A percentile compares a stretch with the other conserved stretches of the same genome.
Conservation (phyloP, 2,888 invertebrate species). For the Eristalinus aeneus region DNA sequence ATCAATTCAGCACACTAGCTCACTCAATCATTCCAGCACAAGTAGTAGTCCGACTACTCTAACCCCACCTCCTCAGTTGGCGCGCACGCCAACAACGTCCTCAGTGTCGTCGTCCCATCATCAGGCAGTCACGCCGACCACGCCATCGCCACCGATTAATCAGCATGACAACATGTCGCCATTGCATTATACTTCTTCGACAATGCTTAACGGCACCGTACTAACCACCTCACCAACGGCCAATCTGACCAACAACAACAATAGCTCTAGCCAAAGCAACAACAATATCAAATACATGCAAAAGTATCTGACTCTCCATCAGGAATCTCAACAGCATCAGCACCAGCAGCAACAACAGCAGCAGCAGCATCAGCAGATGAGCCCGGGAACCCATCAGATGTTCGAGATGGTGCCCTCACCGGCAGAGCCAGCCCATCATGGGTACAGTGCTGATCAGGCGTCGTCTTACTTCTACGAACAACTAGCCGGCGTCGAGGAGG, state of each 20-base stretch:
- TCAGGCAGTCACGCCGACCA: slow-evolving; percentile 69
- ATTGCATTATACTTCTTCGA: slow-evolving; percentile 72
- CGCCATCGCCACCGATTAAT: slow-evolving; percentile 67
- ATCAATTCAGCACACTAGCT: slow-evolving; percentile 71
- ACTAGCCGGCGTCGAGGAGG: slow-evolving; percentile 65
- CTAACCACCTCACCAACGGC: slow-evolving; percentile 33
- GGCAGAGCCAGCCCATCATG: slow-evolving; percentile 50
- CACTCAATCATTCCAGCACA: slow-evolving; percentile 55
- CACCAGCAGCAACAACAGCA: slow-evolving; percentile 44
- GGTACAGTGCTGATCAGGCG: slow-evolving; percentile 72
- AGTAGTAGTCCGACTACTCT: slow-evolving; percentile 60
- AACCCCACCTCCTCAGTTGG: slow-evolving; percentile 52
- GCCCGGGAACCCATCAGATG: slow-evolving; percentile 53
- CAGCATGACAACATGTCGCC: slow-evolving; percentile 72
- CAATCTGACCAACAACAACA: slow-evolving; percentile 64
- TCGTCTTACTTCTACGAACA: slow-evolving; percentile 72
- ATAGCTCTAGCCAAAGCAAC: slow-evolving; percentile 71
- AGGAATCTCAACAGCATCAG: slow-evolving; percentile 76
- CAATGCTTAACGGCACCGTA: slow-evolving; percentile 39
- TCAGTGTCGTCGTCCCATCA: slow-evolving; percentile 63
- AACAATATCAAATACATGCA: slow-evolving; percentile 73
- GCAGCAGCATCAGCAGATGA: slow-evolving; percentile 58
- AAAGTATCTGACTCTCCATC: slow-evolving; percentile 78
- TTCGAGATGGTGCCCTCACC: slow-evolving; percentile 66
- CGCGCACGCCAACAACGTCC: slow-evolving; percentile 51